A percentile compares a stretch with the other conserved stretches of the same genome.
Conservation (phyloP, 1,140 invertebrate species). For the Sitodiplosis mosellana region DNA sequence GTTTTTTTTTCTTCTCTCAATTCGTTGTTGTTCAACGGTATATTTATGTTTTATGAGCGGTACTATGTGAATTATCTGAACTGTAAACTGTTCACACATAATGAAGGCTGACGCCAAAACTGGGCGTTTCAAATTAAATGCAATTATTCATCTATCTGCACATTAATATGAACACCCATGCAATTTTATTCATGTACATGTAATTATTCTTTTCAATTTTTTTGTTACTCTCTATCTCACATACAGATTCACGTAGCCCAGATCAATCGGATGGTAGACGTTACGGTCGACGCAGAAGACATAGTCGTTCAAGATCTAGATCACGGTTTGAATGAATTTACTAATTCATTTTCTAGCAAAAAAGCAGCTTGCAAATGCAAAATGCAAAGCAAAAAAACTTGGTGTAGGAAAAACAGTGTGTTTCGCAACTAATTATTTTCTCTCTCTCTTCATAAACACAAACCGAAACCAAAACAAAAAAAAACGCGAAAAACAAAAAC, state of each 20-base stretch:
- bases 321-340: not conserved
- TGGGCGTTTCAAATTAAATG: no score
- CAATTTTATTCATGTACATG: no score
- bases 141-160: no score
- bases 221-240: no score
- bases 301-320: not conserved
- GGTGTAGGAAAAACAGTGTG: not conserved
- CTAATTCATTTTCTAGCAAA: not conserved
- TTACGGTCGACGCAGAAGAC: not conserved
- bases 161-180: no score
- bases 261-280: not conserved
- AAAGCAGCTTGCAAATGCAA: not conserved
- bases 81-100: no score
- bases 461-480: not conserved
- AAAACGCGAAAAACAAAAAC: not conserved
- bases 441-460: not conserved
- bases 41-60: no score
- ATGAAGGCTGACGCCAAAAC: no score
- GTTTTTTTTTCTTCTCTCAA: no score
- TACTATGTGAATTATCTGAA: no score
- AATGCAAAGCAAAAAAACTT: not conserved
- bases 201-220: not conserved
- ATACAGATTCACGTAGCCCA: not conserved
- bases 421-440: not conserved
- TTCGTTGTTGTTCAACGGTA: no score